phyloP scores from a whole-genome alignment of 2,797 vertebrate genomes.

The Meriones psammophilus region DNA sequence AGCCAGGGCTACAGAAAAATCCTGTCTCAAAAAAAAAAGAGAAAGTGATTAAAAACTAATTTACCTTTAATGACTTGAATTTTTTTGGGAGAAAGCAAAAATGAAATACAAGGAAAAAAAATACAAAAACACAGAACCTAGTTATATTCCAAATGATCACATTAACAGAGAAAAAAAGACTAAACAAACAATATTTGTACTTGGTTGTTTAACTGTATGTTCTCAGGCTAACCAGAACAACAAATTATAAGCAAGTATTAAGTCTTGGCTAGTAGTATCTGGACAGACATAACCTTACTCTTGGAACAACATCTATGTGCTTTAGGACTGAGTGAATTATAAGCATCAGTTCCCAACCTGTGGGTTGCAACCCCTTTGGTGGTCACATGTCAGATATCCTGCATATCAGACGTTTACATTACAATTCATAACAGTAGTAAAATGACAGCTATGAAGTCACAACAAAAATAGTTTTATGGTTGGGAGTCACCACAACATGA shows the following conservation, averaged over 20 bases:
- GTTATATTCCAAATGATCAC: conserved; percentile 36
- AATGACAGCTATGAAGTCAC: neutral
- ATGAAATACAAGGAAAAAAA: conserved; percentile 23
- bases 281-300: conserved; percentile 23
- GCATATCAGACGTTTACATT: neutral
- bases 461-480: neutral
- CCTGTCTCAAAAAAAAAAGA: neutral
- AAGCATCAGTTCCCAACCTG: neutral
- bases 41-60: neutral
- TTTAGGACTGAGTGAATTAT: neutral
- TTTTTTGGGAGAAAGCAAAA: conserved; percentile 28
- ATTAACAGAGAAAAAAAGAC: neutral
- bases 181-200: neutral
- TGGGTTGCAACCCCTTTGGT: neutral
- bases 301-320: conserved; percentile 1
- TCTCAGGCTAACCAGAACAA: conserved; percentile 27
- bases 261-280: conserved; percentile 1
- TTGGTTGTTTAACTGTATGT: neutral
- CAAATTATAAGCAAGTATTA: neutral
- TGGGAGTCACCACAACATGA: neutral
- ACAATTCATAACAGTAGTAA: neutral
- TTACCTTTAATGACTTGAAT: conserved; percentile 22
- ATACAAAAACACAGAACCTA: neutral
- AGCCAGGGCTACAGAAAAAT: neutral
- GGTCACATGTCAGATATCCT: neutral